Base-by-base conservation (phyloP, 2,113 vertebrate genomes). In the Coptodon bakossiorum region DNA sequence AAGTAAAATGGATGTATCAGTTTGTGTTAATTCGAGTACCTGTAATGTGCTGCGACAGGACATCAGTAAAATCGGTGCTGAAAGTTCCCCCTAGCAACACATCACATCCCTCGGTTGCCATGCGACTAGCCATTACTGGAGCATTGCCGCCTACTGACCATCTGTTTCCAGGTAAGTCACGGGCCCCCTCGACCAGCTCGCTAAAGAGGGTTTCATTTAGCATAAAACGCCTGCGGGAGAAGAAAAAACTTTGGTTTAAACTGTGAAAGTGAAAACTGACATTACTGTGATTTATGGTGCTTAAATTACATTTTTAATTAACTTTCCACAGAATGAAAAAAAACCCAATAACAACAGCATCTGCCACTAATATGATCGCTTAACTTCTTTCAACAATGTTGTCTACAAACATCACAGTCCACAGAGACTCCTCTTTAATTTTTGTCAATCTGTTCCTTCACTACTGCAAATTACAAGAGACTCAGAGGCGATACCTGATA, bases 61-160 rank as follows among this genome's bases (percentile, higher is more conserved):
- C 95, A 7, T 97, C 96, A 9, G 89, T 95, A 81, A 97, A 96
- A 61, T 97, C 96, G 0, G 94, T 88, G 90, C 96, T 97, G 85
- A 97, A 96, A 84, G 95, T 97, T 36, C 97, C 97, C 14, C 97
- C 97, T 6, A 97, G 94, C 80, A 97, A 93, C 89, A 97, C 95
- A 7, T 97, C 96, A 90, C 97, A 97, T n/a, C 97, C 97, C 82
- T 97, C 97, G 0, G 66, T 92, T 78, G 97, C 97, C 96, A 97
- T 95, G 78, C 97, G 96, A 89, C 96, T 92, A 17, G 97, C 97
- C 97, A 97, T 97, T 57, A 97, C 96, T 0, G 96, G 96, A 22
- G 97, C 97, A 71, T 97, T 97, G 45, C 97, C 97, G 4, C 97
- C 97, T 9, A 97, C 89, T 4, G 97, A 91, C 97, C 97, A 97